Evolutionary conservation across 1,140 invertebrate genomes (phyloP).

Genomic region (Scaptomyza montana): DNA sequence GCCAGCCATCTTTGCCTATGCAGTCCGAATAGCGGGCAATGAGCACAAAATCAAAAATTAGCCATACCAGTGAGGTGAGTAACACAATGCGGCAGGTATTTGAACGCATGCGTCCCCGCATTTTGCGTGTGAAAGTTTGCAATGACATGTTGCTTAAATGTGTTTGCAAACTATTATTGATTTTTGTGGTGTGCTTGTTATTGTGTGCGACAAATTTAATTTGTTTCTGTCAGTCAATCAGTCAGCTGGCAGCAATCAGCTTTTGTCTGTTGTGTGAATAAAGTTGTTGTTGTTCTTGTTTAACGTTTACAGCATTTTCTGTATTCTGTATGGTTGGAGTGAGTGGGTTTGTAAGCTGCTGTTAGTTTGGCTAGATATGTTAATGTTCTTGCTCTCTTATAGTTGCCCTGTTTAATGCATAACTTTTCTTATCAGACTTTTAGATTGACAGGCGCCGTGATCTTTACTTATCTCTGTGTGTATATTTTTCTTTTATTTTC

Average conservation of each 20-base stretch:
- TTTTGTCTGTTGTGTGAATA: constrained; percentile 34
- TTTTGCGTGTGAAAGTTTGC: constrained; percentile 87
- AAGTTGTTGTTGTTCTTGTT: constrained; percentile 7
- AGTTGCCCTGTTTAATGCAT: constrained; percentile 29
- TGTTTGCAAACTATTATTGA: constrained; percentile 13
- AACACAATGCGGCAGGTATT: constrained; percentile 97
- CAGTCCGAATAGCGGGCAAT: constrained; percentile 97
- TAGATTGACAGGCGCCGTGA: constrained; percentile 40
- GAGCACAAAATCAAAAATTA: constrained; percentile 95
- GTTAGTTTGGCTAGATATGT: constrained; percentile 38
- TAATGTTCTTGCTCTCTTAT: constrained; percentile 19
- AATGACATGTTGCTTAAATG: constrained; percentile 64
- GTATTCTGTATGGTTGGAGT: constrained; percentile 30
- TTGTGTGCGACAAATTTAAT: constrained; percentile 35
- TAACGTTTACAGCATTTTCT: constrained; percentile 20
- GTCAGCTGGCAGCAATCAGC: constrained; percentile 31
- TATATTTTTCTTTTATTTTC: neutral
- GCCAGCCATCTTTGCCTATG: constrained; percentile 88
- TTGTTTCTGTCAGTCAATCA: constrained; percentile 41
- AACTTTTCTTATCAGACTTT: constrained; percentile 72
- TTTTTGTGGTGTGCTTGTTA: constrained; percentile 29
- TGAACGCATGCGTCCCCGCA: constrained; percentile 93
- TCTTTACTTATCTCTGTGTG: constrained; percentile 12
- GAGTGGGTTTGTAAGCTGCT: constrained; percentile 12
- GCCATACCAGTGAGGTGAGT: constrained; percentile 97